phyloP scores from a whole-genome alignment of 2,888 invertebrate genomes.

The Oscheius sp. region DNA sequence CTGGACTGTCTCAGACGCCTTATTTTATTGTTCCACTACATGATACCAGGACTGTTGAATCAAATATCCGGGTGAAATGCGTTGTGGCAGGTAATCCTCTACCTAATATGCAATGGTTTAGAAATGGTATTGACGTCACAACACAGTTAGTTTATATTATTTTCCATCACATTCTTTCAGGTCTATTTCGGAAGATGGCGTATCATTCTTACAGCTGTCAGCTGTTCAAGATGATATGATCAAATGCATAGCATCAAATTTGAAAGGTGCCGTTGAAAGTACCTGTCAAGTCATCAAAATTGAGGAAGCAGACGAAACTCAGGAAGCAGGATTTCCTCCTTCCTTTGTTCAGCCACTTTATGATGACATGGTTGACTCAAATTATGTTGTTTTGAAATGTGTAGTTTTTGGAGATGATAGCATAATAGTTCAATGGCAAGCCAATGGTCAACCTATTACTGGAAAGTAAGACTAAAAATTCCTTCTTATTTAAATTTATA shows the following conservation, averaged over 20 bases:
- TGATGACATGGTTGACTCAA: constrained; percentile 30
- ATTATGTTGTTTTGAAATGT: constrained; percentile 53
- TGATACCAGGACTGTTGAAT: constrained; percentile 29
- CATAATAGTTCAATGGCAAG: constrained; percentile 62
- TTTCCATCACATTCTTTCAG: constrained; percentile 12
- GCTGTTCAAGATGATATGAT: constrained; percentile 37
- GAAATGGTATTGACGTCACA: constrained; percentile 32
- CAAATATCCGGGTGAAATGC: constrained; percentile 36
- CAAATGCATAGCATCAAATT: constrained; percentile 39
- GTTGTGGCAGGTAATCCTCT: constrained; percentile 42
- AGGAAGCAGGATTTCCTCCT: constrained; percentile 37
- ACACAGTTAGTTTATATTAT: neutral
- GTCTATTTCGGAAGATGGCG: constrained; percentile 50
- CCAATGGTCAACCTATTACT: constrained; percentile 31
- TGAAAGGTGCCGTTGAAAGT: constrained; percentile 26
- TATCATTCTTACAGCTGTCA: constrained; percentile 43
- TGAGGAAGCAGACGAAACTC: constrained; percentile 14
- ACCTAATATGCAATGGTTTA: constrained; percentile 37
- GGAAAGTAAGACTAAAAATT: neutral
- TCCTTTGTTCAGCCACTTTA: constrained; percentile 41
- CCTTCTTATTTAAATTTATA: neutral
- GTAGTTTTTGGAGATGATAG: constrained; percentile 70
- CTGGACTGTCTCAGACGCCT: constrained; percentile 42
- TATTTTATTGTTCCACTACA: constrained; percentile 46
- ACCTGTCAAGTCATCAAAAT: constrained; percentile 37